These are phyloP conservation scores for Ctena decussata DNA, from an alignment of 2,888 invertebrate genomes.

Conservation along the genomic window DNA sequence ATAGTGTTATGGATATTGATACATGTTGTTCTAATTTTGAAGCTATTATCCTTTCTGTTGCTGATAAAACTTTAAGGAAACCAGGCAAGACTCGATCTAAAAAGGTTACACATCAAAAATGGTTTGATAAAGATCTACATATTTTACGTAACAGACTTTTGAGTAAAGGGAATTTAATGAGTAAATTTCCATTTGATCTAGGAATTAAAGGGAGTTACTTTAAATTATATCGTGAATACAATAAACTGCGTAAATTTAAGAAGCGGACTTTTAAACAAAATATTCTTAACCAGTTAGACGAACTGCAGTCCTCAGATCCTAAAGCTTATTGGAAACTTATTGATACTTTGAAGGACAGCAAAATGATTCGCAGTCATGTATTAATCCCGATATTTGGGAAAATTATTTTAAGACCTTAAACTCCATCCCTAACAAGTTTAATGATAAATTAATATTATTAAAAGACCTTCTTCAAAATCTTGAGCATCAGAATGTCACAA, in stretches of 20 bases:
- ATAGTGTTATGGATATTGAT: not conserved
- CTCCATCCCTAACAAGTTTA: not conserved
- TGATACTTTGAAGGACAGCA: not conserved
- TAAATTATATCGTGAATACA: not conserved
- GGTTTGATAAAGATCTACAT: not conserved
- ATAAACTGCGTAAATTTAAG: not conserved
- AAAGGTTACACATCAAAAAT: not conserved
- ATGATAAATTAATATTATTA: not conserved
- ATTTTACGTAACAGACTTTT: not conserved
- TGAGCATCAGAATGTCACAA: not conserved
- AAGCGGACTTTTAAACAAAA: not conserved
- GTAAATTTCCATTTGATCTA: conserved; percentile 10
- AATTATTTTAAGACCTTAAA: not conserved
- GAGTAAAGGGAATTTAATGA: not conserved
- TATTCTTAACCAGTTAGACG: not conserved
- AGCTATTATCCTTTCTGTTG: not conserved
- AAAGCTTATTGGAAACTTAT: not conserved
- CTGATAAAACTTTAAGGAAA: not conserved
- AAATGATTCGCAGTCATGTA: not conserved
- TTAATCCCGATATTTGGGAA: not conserved
- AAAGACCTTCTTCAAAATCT: not conserved
- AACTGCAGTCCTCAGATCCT: not conserved
- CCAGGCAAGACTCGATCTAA: not conserved
- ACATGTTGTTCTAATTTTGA: not conserved
- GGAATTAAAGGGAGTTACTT: not conserved